Evolutionary conservation across 2,797 vertebrate genomes (phyloP).

Genomic region (Pelobates cultripes): DNA sequence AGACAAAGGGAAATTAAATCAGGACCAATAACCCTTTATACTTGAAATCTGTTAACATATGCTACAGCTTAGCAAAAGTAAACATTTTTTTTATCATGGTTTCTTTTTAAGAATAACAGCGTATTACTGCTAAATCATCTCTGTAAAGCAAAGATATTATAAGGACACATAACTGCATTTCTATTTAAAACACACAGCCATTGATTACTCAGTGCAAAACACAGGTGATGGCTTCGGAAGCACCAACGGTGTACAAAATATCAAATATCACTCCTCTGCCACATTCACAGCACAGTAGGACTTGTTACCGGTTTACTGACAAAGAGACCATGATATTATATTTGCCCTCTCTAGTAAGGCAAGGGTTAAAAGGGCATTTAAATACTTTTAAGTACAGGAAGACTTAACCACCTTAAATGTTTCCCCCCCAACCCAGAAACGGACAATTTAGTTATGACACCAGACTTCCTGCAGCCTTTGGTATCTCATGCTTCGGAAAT

Average conservation of each 20-base stretch:
- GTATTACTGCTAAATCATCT: not conserved
- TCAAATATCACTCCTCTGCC: conserved; percentile 30
- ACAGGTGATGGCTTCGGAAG: not conserved
- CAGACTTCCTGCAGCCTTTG: conserved; percentile 30
- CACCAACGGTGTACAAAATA: conserved; percentile 20
- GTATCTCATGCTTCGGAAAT: conserved; percentile 84
- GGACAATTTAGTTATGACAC: conserved; percentile 56
- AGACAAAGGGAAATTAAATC: no score
- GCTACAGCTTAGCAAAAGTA: no score
- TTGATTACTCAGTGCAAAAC: not conserved
- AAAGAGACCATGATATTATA: not conserved
- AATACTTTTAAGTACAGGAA: conserved; percentile 68
- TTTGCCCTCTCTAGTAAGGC: conserved; percentile 7
- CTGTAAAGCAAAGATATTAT: not conserved
- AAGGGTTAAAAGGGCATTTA: conserved; percentile 57
- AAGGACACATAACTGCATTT: not conserved
- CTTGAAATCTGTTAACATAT: no score
- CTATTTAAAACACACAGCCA: not conserved
- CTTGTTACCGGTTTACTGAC: conserved; percentile 23
- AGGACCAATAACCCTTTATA: no score
- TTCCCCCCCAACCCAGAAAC: conserved; percentile 43
- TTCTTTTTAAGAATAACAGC: not conserved
- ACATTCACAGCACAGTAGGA: conserved; percentile 11
- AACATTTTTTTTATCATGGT: no score
- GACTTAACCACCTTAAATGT: conserved; percentile 69